Evolutionary conservation across 1,140 invertebrate genomes (phyloP), one percentile per base, ranked within the genome.

Genomic region (Megalopta genalis): DNA sequence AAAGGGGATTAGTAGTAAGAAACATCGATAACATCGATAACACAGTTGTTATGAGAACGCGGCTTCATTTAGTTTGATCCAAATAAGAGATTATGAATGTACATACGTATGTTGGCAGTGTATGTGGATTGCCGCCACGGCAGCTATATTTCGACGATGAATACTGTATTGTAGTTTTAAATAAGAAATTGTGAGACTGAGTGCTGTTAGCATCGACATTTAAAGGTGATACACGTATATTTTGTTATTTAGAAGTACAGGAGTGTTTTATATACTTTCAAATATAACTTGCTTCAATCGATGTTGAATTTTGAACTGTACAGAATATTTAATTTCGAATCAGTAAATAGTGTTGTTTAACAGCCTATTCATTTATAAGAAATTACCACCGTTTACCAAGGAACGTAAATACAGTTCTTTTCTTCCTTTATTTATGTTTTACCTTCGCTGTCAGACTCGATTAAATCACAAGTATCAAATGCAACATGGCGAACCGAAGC

Each of bases 401-500:
- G 23, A 46, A 67, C 27, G 6, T 39, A 52, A 49, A 62, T 39
- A 27, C 23, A 66, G 39, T 25, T 6, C 25, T 67, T 27, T 6
- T 52, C n/a, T 62, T 46, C 54, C 49, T 42, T 72, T 64, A 67
- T 74, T 79, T 79, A 67, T 60, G 39, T 79, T 79, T 74, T 60
- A 32, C 46, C 0, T 27, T 73, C 59, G 49, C 62, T 79, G 71
- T 74, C 71, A 79, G 54, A 54, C 42, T 67, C 18, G 63, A 63
- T 80, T 65, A 64, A 67, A 68, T 72, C 71, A 32, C 49, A 77
- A 74, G 72, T 81, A 14, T 57, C 57, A 82, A 81, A 72, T 70
- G 59, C 82, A 83, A 83, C 62, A 83, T 83, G 82, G 82, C 82
- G 78, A 73, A 62, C n/a, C 46, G 52, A 60, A 69, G 65, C 42